Evolutionary conservation across 1,140 invertebrate species (phyloP).

Genomic region (Lepidotrigona ventralis): DNA sequence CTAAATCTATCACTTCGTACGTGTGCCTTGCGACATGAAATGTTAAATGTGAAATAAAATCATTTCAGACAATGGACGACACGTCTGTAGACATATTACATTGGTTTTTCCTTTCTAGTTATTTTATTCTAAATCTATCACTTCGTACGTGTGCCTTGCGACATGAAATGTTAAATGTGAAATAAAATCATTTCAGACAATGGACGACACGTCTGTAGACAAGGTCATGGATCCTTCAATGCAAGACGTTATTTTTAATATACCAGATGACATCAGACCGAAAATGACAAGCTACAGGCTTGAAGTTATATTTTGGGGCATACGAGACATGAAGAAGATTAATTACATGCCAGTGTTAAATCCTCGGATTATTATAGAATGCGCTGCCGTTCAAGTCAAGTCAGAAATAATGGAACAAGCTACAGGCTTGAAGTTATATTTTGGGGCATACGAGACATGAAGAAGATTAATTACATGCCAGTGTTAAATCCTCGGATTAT

Average conservation of each 20-base stretch:
- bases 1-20: too few relatives aligned
- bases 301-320: conserved; percentile 84
- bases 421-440: conserved; percentile 83
- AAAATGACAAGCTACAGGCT: conserved; percentile 75
- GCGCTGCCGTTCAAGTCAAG: conserved; percentile 79
- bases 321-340: conserved; percentile 81
- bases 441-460: conserved; percentile 83
- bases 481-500: conserved; percentile 81
- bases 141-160: too few relatives aligned
- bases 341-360: conserved; percentile 77
- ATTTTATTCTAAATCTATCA: too few relatives aligned
- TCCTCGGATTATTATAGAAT: conserved; percentile 81
- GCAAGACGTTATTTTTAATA: conserved; percentile 71
- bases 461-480: conserved; percentile 75
- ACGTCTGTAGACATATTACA: conserved; percentile 66
- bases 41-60: not conserved
- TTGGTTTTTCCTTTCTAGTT: too few relatives aligned
- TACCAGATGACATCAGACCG: conserved; percentile 80
- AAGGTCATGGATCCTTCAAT: conserved; percentile 60
- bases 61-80: conserved; percentile 60
- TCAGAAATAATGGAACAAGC: conserved; percentile 78
- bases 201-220: conserved; percentile 64
- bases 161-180: too few relatives aligned
- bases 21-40: too few relatives aligned
- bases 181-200: conserved; percentile 53